Base-by-base conservation (phyloP, 2,888 invertebrate genomes). In the Amphimallon solstitiale region DNA sequence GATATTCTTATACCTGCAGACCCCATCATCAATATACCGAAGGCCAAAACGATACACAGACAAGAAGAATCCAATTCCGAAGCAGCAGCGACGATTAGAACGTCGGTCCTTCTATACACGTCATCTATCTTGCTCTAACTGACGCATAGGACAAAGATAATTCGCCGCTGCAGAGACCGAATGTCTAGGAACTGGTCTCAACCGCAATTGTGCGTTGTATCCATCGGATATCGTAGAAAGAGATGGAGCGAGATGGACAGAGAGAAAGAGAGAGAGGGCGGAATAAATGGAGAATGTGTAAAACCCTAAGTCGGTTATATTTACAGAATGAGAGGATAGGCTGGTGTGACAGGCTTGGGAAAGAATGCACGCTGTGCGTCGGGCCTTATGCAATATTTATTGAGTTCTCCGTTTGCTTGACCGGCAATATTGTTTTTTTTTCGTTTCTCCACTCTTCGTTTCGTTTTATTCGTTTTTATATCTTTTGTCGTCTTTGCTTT, bases 261-360 rank as follows among this genome's bases (percentile, higher is more conserved):
- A n/a, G n/a, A n/a, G n/a, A n/a, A n/a, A n/a, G n/a, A n/a, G n/a
- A n/a, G n/a, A n/a, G n/a, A n/a, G n/a, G n/a, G n/a, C n/a, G n/a
- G 40, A 56, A 56, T 56, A 56, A 56, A 56, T 56, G 56, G 56
- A 56, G 40, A 40, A 40, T 40, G 56, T 56, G 56, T 56, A 56
- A 56, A 56, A 40, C 56, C 29, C 56, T 56, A 56, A 56, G 56
- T 56, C 56, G 56, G 56, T 56, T 56, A 56, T 56, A 56, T 56
- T 56, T 56, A 56, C 56, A 38, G 56, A 56, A 15, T 40, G 56
- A 56, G 40, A 40, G 56, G 23, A 56, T 56, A 40, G 56, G 23
- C 56, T 23, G 29, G 40, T 40, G 23, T 56, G 56, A 56, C 56
- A 56, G 23, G 56, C 56, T 56, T 56, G 56, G 56, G 56, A 56